phyloP scores from a whole-genome alignment of 2,888 invertebrate species.

The Tetropium fuscum region DNA sequence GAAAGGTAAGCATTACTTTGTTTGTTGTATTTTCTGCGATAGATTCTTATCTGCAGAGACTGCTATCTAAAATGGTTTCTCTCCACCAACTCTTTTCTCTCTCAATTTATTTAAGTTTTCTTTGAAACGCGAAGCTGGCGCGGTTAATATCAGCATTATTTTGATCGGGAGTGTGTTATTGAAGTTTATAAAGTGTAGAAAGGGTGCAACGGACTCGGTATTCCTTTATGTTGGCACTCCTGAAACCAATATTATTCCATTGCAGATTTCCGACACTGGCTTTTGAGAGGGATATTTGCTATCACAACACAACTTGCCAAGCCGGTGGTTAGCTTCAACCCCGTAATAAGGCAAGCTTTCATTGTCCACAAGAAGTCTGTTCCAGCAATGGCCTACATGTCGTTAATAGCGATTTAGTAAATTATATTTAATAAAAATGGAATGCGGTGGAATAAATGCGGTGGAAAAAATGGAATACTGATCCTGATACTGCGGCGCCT shows the following conservation, averaged over 20 bases:
- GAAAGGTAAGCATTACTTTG: too few species aligned
- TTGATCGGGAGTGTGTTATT: conserved; percentile 40
- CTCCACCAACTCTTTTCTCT: not conserved
- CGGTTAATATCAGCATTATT: conserved; percentile 38
- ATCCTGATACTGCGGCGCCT: not conserved
- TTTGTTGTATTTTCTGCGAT: too few species aligned
- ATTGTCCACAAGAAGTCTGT: conserved; percentile 47
- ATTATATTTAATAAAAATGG: conserved; percentile 49
- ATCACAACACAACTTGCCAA: conserved; percentile 39
- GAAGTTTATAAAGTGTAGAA: conserved; percentile 37
- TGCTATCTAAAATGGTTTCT: too few species aligned
- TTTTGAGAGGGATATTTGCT: conserved; percentile 42
- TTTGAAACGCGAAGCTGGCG: conserved; percentile 12
- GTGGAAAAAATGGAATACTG: too few species aligned
- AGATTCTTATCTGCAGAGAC: too few species aligned
- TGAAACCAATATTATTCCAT: conserved; percentile 47
- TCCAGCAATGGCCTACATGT: conserved; percentile 48
- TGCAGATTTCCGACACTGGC: conserved; percentile 44
- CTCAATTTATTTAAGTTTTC: not conserved
- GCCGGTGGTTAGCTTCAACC: conserved; percentile 38
- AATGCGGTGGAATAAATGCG: too few species aligned
- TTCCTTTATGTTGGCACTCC: conserved; percentile 41
- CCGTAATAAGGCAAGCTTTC: conserved; percentile 48
- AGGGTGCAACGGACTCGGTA: conserved; percentile 40
- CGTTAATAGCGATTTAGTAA: conserved; percentile 50